Conservation (phyloP, 2,113 vertebrate genomes). For the Camelus dromedarius region DNA sequence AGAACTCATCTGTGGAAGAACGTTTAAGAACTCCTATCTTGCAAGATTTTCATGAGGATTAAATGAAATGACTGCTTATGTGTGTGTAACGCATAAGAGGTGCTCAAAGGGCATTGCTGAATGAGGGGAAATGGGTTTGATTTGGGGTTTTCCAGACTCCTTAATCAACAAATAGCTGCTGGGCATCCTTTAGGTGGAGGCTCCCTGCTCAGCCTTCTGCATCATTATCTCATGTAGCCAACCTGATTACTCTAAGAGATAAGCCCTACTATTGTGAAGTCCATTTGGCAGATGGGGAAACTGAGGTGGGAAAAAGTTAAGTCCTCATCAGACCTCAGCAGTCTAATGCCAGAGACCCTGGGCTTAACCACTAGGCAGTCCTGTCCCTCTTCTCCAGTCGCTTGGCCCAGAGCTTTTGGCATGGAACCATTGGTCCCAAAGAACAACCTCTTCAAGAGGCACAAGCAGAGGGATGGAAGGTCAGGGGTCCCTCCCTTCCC, state of each 20-base stretch:
- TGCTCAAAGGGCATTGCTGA: neutral
- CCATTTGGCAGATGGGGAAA: neutral
- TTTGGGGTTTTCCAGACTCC: neutral
- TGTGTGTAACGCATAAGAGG: rapidly evolving
- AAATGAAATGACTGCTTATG: neutral
- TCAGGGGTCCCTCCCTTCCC: neutral
- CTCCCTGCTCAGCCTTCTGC: neutral
- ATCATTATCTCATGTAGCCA: neutral
- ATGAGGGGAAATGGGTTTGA: neutral
- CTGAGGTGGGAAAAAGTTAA: neutral
- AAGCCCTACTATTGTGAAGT: neutral
- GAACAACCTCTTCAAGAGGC: neutral
- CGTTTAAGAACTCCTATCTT: neutral
- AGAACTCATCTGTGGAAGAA: neutral
- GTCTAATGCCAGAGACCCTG: neutral
- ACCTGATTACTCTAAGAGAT: neutral
- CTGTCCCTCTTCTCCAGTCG: neutral
- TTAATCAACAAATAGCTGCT: neutral
- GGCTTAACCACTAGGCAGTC: neutral
- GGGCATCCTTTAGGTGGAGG: no score
- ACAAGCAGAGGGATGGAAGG: neutral
- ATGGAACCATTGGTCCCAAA: neutral
- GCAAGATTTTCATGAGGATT: neutral
- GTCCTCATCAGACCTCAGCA: neutral
- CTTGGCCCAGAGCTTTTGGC: neutral